Base-by-base conservation (phyloP, 1,140 invertebrate species). In the Periplaneta americana region DNA sequence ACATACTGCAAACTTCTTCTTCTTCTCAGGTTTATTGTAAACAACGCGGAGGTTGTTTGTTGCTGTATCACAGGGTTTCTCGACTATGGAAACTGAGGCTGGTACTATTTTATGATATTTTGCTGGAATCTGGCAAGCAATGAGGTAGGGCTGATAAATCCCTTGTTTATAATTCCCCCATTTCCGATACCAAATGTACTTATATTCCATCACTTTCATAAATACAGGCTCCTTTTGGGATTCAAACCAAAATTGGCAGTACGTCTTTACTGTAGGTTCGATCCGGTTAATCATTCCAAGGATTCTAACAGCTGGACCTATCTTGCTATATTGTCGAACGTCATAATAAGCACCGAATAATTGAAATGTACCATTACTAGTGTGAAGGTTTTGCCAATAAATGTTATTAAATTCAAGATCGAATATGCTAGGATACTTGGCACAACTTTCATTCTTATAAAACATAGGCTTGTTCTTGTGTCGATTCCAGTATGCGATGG, bases 151-250 rank as follows among this genome's bases (percentile, higher is more conserved):
- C 87, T 98, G 96, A 84, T 97, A 95, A 76, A 97, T 95, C 11
- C 95, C 95, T 86, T 97, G 94, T 85, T 96, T 96, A 87, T 97
- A 97, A 87, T 98, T 98, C 32, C 96, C 96, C 96, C 96, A 98
- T 87, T 97, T 97, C 80, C 94, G 93, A 86, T 96, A 96, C 97
- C 97, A 98, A 83, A 97, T 95, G 86, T 98, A 98, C 85, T 97
- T 97, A 88, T 98, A 98, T 87, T 97, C 96, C 81, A 95, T 91
- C 4, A 92, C 93, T 84, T 95, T 95, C 6, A 95, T 92, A 32
- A 98, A 91, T 4, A 94, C 92, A 15, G 94, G 94, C 83, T 95
- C 94, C 82, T 93, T 94, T 82, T 94, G 92, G 31, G 93, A 93
- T 74, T 96, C 95, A 88, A 96, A 98, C 97, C 97, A 98, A 81